Evolutionary conservation across 2,113 vertebrate species (phyloP), one percentile per base, ranked within the genome.

Genomic region (Tenebrosternarchus preto): DNA sequence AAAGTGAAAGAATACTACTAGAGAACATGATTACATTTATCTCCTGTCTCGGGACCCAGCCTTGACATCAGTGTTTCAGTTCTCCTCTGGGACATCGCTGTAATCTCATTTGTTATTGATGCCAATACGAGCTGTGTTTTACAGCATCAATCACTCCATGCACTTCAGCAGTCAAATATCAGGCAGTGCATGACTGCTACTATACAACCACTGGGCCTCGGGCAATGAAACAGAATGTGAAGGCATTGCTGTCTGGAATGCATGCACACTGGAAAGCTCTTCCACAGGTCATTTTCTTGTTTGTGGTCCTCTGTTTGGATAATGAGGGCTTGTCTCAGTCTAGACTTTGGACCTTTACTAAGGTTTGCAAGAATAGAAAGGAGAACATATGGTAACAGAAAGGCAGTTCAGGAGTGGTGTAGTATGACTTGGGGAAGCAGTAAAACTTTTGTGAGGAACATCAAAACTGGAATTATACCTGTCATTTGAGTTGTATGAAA

Each of bases 21-120:
- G 12, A 29, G 66, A 2, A 24, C 25, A 25, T 60, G 60, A 67
- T 70, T 64, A 61, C 64, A n/a, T 66, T 77, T 80, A 73, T 80
- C 68, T 2, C n/a, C 29, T 29, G 76, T 79, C 68, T 80, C 59
- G 27, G 46, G 69, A 43, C 71, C 55, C 11, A 31, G 31, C 56
- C 72, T 74, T 74, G 20, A 83, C 36, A 73, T 33, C 50, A 3
- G 20, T 11, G 20, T 33, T 24, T 67, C 31, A 43, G 66, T 22
- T 78, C 55, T 50, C 12, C 2, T 50, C 43, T 50, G 43, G 3
- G 17, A 29, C 50, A 56, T 46, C 11, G 43, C 39, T 56, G 50
- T 57, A 33, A 66, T 31, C 43, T 43, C 15, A 29, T 50, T 55
- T 24, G 73, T 76, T 43, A 27, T 11, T 27, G 70, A 72, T 72